A percentile compares a stretch with the other conserved stretches of the same genome.
Evolutionary conservation across 2,113 vertebrate species (phyloP).

Genomic region (Ramphastos sulfuratus): DNA sequence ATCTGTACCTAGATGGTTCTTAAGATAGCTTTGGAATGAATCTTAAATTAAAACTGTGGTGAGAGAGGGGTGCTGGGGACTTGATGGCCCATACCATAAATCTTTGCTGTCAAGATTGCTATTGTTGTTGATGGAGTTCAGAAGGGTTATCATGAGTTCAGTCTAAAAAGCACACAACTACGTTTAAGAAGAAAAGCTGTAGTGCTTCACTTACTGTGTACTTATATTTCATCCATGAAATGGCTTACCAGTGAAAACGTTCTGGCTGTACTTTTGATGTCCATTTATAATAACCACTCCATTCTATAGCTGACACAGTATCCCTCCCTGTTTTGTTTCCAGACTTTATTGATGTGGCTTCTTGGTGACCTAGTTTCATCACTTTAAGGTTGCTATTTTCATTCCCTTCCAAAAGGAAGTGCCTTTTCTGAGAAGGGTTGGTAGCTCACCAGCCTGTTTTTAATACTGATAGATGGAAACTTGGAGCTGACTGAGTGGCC

Average conservation of each 20-base stretch:
- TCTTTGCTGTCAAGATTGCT: neutral
- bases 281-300: neutral
- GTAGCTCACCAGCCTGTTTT: neutral
- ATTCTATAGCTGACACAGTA: neutral
- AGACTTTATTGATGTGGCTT: constrained; percentile 21
- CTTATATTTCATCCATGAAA: neutral
- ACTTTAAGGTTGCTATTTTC: neutral
- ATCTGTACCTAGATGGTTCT: neutral
- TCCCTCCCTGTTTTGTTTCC: constrained; percentile 8
- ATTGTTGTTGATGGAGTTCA: neutral
- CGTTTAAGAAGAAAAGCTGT: neutral
- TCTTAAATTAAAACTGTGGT: neutral
- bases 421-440: neutral
- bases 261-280: neutral
- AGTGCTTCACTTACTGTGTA: neutral
- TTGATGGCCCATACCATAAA: neutral
- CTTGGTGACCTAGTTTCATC: neutral
- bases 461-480: neutral
- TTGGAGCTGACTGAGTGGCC: neutral
- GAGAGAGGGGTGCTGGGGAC: neutral
- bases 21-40: neutral
- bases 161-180: neutral
- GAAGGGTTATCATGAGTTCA: neutral
- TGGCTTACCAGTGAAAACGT: neutral
- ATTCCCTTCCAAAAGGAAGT: constrained; percentile 7